Evolutionary conservation across 2,113 vertebrate genomes (phyloP).

Genomic region (Semnornis frantzii): DNA sequence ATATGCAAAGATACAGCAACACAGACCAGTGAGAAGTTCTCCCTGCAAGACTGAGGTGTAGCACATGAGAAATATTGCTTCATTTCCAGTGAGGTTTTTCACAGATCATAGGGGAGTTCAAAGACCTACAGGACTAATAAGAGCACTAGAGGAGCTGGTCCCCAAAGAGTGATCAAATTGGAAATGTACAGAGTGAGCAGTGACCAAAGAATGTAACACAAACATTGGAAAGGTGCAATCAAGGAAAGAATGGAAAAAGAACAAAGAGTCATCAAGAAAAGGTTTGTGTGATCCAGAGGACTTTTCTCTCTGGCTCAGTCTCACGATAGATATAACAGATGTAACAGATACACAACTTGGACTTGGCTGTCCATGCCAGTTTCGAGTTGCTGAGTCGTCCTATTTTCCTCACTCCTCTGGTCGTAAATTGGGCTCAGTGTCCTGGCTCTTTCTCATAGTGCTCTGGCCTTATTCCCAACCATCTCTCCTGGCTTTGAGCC

Average conservation of each 20-base stretch:
- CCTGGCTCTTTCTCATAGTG: neutral
- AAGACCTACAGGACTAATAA: neutral
- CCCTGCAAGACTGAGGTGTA: neutral
- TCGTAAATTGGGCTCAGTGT: neutral
- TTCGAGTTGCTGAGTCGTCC: neutral
- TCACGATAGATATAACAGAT: rapidly evolving
- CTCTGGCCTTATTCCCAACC: neutral
- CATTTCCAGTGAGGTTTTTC: neutral
- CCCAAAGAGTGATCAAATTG: neutral
- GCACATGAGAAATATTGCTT: neutral
- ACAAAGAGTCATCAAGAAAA: neutral
- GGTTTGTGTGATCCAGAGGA: neutral
- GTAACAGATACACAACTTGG: neutral
- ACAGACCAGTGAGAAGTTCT: neutral
- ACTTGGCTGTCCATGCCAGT: neutral
- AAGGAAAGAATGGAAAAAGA: neutral
- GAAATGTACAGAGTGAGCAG: neutral
- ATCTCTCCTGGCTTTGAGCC: neutral
- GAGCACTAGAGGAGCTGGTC: neutral
- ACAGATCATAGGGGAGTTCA: neutral
- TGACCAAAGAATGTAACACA: neutral
- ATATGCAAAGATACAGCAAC: neutral
- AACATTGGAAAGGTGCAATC: neutral
- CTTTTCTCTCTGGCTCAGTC: neutral
- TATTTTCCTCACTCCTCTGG: neutral